Conservation (phyloP, 2,113 vertebrate genomes). For the Corythornis madagascariensis region DNA sequence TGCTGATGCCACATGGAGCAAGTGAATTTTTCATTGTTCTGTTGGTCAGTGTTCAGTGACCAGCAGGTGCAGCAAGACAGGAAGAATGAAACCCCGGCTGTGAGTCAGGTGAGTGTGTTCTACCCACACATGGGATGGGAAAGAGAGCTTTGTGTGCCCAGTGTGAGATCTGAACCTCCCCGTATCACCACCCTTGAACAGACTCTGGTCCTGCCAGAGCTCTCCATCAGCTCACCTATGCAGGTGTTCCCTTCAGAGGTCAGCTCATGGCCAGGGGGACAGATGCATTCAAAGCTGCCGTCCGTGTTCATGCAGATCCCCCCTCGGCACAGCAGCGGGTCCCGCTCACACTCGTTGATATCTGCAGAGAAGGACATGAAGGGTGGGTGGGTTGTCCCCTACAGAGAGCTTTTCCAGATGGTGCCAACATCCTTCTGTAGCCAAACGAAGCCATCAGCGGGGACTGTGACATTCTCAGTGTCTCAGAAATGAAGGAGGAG, state of each 20-base stretch:
- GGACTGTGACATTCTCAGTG: neutral
- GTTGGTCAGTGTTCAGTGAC: neutral
- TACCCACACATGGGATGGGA: fast-evolving
- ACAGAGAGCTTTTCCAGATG: neutral
- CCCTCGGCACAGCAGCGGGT: conserved; percentile 87
- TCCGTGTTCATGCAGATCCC: conserved; percentile 91
- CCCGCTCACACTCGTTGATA: conserved; percentile 88
- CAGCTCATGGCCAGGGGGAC: conserved; percentile 85
- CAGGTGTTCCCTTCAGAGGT: conserved; percentile 82
- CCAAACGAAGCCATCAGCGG: neutral
- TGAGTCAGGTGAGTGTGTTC: fast-evolving
- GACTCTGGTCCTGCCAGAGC: neutral
- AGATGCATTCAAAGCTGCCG: conserved; percentile 90
- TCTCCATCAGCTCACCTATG: conserved; percentile 76
- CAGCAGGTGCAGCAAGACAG: neutral
- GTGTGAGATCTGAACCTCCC: neutral
- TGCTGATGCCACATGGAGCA: fast-evolving
- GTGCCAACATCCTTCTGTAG: neutral
- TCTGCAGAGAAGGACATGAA: conserved; percentile 69
- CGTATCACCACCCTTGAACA: neutral
- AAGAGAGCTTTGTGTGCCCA: fast-evolving
- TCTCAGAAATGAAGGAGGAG: neutral
- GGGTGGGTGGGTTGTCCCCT: neutral
- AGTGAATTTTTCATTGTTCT: neutral
- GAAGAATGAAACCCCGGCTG: neutral